These are phyloP conservation scores for Burhinus oedicnemus DNA, from an alignment of 2,113 vertebrate genomes.

Conservation along the genomic window DNA sequence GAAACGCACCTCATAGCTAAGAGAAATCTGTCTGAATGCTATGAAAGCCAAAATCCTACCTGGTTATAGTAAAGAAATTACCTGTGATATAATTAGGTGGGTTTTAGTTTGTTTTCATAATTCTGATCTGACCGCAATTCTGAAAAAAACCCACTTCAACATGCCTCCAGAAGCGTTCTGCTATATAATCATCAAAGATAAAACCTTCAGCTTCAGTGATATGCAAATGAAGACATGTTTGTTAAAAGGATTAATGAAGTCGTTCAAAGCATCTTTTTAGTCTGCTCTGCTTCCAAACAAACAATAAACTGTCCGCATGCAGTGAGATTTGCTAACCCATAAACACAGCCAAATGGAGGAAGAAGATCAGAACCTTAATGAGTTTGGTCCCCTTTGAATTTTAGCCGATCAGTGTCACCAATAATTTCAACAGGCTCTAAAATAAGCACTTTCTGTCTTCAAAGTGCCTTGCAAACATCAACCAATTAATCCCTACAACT, in stretches of 20 bases:
- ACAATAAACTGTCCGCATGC: slow-evolving; percentile 33
- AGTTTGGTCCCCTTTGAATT: slow-evolving; percentile 58
- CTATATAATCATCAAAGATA: slow-evolving; percentile 42
- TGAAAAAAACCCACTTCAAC: background rate
- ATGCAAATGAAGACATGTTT: slow-evolving; percentile 56
- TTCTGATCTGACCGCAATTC: background rate
- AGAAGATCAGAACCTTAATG: slow-evolving; percentile 18
- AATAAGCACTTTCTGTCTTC: slow-evolving; percentile 64
- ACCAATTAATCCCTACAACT: slow-evolving; percentile 59
- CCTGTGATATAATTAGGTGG: background rate
- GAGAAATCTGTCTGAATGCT: background rate
- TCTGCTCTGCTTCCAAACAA: slow-evolving; percentile 59
- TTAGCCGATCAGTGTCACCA: slow-evolving; percentile 58
- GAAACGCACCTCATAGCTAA: background rate
- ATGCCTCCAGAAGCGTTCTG: slow-evolving; percentile 10
- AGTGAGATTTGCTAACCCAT: slow-evolving; percentile 37
- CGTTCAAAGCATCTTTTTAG: slow-evolving; percentile 52
- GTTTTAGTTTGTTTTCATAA: background rate
- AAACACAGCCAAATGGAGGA: slow-evolving; percentile 45
- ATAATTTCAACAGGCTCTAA: slow-evolving; percentile 67
- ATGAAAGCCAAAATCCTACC: background rate
- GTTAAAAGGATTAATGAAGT: slow-evolving; percentile 59
- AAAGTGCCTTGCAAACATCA: slow-evolving; percentile 50
- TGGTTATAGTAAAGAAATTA: background rate
- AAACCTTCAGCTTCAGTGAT: slow-evolving; percentile 30